Percentiles rank a stretch among this genome's conserved stretches.
Evolutionary conservation across 2,113 vertebrate species (phyloP).

Genomic region (Camelus dromedarius): DNA sequence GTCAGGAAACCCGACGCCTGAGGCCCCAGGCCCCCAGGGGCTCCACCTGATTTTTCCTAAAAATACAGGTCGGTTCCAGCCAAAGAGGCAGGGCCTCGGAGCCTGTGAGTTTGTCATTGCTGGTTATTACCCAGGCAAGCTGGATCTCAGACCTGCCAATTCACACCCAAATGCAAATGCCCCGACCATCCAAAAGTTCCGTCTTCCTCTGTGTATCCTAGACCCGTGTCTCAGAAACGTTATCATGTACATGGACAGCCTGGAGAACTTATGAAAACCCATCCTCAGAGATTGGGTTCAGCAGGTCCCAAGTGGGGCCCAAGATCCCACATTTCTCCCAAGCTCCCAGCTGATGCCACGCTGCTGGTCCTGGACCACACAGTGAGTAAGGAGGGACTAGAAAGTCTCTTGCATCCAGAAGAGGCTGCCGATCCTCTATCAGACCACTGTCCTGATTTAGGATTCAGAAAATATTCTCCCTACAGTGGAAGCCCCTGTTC

Average conservation of each 20-base stretch:
- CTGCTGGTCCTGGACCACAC: neutral
- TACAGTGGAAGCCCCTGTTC: neutral
- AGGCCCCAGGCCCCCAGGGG: conserved; percentile 58
- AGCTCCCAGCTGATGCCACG: neutral
- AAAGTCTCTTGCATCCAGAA: neutral
- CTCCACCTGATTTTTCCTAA: neutral
- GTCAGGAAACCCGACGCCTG: conserved; percentile 55
- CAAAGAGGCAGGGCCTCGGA: neutral
- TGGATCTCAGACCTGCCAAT: neutral
- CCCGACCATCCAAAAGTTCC: neutral
- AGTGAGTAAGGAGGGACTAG: neutral
- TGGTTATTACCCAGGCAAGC: neutral
- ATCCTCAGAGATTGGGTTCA: neutral
- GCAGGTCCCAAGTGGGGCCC: neutral
- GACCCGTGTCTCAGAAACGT: neutral
- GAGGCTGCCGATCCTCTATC: neutral
- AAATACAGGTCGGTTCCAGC: neutral
- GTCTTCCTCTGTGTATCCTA: neutral
- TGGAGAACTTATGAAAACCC: neutral
- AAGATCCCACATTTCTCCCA: neutral
- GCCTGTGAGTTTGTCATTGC: too few species aligned
- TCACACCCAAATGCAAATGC: neutral
- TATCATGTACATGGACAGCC: neutral
- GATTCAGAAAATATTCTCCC: neutral
- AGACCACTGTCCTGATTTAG: neutral